These are phyloP conservation scores for Prochilodus magdalenae DNA, from an alignment of 2,113 vertebrate species.

Conservation along the genomic window DNA sequence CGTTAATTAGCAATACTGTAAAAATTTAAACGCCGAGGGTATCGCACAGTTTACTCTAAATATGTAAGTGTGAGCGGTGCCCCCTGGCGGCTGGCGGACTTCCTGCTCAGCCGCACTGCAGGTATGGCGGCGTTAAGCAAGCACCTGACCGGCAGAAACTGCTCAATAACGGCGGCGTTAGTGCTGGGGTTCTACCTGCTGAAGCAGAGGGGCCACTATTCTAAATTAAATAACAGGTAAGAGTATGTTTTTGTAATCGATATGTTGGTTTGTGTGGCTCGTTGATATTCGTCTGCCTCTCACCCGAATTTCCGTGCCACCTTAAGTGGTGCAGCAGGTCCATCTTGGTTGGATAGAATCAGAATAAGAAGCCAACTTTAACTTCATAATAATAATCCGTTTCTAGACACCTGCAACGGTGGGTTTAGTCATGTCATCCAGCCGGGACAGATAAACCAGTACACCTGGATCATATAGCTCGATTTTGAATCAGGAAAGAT, in stretches of 20 bases:
- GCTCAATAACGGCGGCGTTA: slow-evolving; percentile 82
- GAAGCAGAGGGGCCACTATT: slow-evolving; percentile 68
- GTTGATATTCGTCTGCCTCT: too few species aligned
- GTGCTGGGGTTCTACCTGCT: slow-evolving; percentile 81
- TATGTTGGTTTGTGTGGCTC: too few species aligned
- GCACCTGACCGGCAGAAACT: slow-evolving; percentile 85
- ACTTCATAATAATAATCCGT: too few species aligned
- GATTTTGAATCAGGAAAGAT: too few species aligned
- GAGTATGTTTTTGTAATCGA: not conserved
- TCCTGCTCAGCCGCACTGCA: slow-evolving; percentile 26
- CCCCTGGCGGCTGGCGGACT: not conserved
- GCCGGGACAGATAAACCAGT: too few species aligned
- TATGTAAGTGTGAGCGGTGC: not conserved
- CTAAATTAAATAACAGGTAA: slow-evolving; percentile 69
- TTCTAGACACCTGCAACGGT: too few species aligned
- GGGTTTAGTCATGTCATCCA: too few species aligned
- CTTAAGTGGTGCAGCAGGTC: not conserved
- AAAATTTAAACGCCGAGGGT: too few species aligned
- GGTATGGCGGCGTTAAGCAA: slow-evolving; percentile 92
- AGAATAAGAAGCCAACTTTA: not conserved
- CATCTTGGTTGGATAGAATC: too few species aligned
- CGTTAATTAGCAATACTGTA: too few species aligned
- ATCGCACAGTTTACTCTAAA: too few species aligned
- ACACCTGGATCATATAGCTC: too few species aligned
- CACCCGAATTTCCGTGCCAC: not conserved